Base-by-base conservation (phyloP, 2,113 vertebrate species). In the Catharus fuscescens region DNA sequence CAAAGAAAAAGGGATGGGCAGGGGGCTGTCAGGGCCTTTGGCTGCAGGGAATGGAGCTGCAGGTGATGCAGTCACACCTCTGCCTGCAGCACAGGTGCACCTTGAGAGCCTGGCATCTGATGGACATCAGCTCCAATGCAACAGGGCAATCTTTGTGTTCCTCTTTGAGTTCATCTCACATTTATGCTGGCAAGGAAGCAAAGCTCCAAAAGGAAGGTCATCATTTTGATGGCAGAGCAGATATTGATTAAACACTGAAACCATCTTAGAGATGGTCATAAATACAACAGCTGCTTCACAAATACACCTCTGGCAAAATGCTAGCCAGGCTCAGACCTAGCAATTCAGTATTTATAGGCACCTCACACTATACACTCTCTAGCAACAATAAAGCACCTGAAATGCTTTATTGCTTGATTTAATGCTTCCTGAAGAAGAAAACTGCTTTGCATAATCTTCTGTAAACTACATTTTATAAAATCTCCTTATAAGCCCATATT, bases 31-130 rank as follows among this genome's bases (percentile, higher is more conserved):
- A 42, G 29, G 32, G 25, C 28, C 44, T 45, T 36, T 14, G 67
- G 64, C 60, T 29, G 76, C 21, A 16, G 34, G 1, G 8, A 23
- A 5, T 6, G 12, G 38, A 71, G 48, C 14, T 4, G 10, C 61
- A 14, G 0, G 0, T 6, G 3, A 32, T 32, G 32, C 45, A 44
- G 32, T 40, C 44, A 21, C 59, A 38, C 28, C 38, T 73, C 6
- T 50, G 17, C 34, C 44, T 50, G 60, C 83, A 56, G 64, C 36
- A 12, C 48, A 59, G 53, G 23, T 7, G n/a, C 38, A n/a, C 50
- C 70, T 34, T 8, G 6, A 56, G 42, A 40, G 32, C 31, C 31
- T 5, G 3, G 14, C 25, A 5, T 26, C 19, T 50, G 80, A 42
- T 34, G 47, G 29, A 12, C 1, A 0, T 13, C 73, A 67, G 17